phyloP scores from a whole-genome alignment of 2,113 vertebrate genomes.

The Rattus norvegicus region DNA sequence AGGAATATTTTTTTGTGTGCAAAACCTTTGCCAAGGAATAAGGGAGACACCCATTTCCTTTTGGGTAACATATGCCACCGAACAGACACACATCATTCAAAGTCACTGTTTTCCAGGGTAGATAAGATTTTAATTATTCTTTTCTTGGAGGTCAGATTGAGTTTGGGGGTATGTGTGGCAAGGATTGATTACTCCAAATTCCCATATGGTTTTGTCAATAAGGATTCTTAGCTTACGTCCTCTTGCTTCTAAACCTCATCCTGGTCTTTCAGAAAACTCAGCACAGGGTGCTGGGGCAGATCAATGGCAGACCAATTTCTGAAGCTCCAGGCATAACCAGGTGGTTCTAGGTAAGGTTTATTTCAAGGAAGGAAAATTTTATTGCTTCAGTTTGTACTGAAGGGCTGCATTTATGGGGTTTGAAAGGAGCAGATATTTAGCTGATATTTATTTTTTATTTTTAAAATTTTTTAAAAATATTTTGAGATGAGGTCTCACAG shows the following conservation, averaged over 20 bases:
- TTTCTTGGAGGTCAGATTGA: constrained; percentile 14
- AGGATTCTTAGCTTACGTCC: background rate
- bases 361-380: background rate
- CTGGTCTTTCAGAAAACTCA: constrained; percentile 64
- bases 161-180: background rate
- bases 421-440: constrained; percentile 53
- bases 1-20: constrained; percentile 47
- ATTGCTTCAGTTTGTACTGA: constrained; percentile 45
- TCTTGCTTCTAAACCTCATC: constrained; percentile 26
- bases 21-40: constrained; percentile 43
- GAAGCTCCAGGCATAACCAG: constrained; percentile 46
- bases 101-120: constrained; percentile 1
- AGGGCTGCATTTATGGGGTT: background rate
- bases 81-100: background rate
- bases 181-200: background rate
- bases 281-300: constrained; percentile 53
- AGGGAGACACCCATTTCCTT: background rate
- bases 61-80: background rate
- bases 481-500: background rate
- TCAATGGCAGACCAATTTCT: constrained; percentile 71
- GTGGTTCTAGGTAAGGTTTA: constrained; percentile 43
- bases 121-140: constrained; percentile 50
- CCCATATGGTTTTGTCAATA: background rate
- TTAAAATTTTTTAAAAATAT: too few relatives aligned
- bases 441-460: background rate